Base-by-base conservation (phyloP, 2,113 vertebrate genomes). In the Eonycteris spelaea region DNA sequence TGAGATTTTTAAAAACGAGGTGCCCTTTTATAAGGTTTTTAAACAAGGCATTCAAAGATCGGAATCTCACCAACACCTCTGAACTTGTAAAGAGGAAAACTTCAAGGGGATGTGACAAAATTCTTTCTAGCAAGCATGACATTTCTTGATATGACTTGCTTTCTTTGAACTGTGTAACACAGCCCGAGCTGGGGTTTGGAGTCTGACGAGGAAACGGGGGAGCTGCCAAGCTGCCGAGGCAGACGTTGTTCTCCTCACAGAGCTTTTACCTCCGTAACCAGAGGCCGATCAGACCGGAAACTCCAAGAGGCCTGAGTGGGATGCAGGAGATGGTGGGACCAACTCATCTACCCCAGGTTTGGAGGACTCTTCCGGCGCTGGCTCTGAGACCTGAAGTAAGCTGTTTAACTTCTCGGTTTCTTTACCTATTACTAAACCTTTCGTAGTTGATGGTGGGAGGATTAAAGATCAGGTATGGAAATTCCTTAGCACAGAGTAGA, bases 71-170 rank as follows among this genome's bases (percentile, higher is more conserved):
- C 82, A 75, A 96, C 97, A 96, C 90, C 93, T 96, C 75, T 95
- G 95, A 97, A 96, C 95, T 96, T 48, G 19, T 84, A 91, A 78
- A 93, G 61, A 87, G 53, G 93, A 95, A 92, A 96, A 86, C 85
- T 90, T 95, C 86, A 83, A 90, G 96, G 88, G 63, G 91, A 95
- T 95, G 86, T 95, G 97, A 96, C 93, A 97, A 95, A 97, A 97
- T 95, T 96, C 96, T 95, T 96, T 98, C 90, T 79, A 97, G 97
- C 86, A 96, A 93, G 78, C 89, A 74, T 97, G 96, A 97, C 97
- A 98, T 97, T 96, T 96, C 94, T 97, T 90, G 91, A 98, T 89
- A 86, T 55, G 95, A 97, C 97, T 85, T 89, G 79, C 75, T 96
- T 95, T 97, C 96, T 97, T 92, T 96, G 95, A 97, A 94, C 94